Conservation (phyloP, 2,113 vertebrate genomes). For the Pedetes capensis region DNA sequence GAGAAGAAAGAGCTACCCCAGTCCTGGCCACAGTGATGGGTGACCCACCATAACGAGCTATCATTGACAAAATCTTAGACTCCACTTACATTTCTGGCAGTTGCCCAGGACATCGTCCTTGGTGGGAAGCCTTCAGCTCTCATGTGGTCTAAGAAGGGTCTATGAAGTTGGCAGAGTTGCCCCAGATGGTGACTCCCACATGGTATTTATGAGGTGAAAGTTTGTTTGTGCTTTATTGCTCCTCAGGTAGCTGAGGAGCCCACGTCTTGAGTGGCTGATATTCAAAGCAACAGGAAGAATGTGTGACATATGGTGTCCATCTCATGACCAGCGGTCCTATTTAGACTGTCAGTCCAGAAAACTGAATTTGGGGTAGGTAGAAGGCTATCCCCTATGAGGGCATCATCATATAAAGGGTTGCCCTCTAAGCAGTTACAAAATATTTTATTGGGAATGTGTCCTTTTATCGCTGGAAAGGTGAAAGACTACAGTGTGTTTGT, state of each 20-base stretch:
- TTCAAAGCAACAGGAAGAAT: background rate
- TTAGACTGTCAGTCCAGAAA: background rate
- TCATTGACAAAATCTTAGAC: background rate
- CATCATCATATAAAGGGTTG: background rate
- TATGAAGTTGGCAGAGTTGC: accelerated
- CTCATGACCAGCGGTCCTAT: background rate
- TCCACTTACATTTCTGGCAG: background rate
- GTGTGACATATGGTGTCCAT: background rate
- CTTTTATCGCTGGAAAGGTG: background rate
- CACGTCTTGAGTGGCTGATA: accelerated
- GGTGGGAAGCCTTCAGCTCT: background rate
- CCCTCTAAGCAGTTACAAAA: background rate
- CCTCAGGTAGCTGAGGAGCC: too few relatives aligned
- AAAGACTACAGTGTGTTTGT: background rate
- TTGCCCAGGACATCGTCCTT: background rate
- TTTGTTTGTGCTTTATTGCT: accelerated
- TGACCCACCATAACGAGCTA: too few relatives aligned
- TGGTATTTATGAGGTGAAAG: background rate
- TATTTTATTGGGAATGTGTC: background rate
- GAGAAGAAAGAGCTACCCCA: too few relatives aligned
- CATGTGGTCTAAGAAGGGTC: background rate
- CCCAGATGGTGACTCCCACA: accelerated
- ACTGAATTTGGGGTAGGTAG: too few relatives aligned
- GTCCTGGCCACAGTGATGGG: too few relatives aligned
- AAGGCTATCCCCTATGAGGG: too few relatives aligned